These are phyloP conservation scores for Sebastes aleutianus DNA, from an alignment of 2,797 vertebrate species.

Conservation along the genomic window DNA sequence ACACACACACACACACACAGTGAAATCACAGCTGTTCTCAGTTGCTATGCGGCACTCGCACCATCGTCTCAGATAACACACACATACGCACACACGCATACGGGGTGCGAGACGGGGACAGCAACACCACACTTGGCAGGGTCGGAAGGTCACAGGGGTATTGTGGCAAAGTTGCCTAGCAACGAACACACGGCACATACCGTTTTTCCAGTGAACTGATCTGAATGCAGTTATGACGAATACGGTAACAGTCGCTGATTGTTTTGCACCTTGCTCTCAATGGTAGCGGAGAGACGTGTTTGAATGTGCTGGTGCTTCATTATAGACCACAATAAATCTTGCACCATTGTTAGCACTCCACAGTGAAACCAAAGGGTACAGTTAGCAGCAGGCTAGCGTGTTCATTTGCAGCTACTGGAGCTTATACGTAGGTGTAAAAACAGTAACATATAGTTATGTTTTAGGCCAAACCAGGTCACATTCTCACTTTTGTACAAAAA, in stretches of 20 bases:
- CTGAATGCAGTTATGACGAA: slow-evolving; percentile 34
- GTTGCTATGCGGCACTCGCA: slow-evolving; percentile 71
- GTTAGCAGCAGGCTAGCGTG: neutral
- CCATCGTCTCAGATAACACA: slow-evolving; percentile 70
- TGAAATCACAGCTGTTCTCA: slow-evolving; percentile 75
- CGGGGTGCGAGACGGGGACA: slow-evolving; percentile 52
- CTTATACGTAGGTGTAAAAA: neutral
- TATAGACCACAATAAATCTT: slow-evolving; percentile 32
- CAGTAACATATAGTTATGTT: neutral
- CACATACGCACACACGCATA: slow-evolving; percentile 13
- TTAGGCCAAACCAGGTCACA: neutral
- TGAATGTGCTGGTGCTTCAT: slow-evolving; percentile 27
- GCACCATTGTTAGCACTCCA: slow-evolving; percentile 12
- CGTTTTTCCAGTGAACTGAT: slow-evolving; percentile 37
- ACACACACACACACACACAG: slow-evolving; percentile 13
- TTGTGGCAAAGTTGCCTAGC: slow-evolving; percentile 73
- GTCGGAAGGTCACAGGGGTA: slow-evolving; percentile 74
- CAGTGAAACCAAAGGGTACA: neutral
- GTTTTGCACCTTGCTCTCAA: slow-evolving; percentile 44
- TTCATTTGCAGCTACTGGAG: neutral
- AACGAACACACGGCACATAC: slow-evolving; percentile 49
- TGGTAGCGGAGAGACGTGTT: slow-evolving; percentile 9
- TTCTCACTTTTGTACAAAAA: neutral
- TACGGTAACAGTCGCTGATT: slow-evolving; percentile 26
- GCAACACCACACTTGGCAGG: slow-evolving; percentile 68